Base-by-base conservation (phyloP, 2,113 vertebrate species). In the Peromyscus californicus region DNA sequence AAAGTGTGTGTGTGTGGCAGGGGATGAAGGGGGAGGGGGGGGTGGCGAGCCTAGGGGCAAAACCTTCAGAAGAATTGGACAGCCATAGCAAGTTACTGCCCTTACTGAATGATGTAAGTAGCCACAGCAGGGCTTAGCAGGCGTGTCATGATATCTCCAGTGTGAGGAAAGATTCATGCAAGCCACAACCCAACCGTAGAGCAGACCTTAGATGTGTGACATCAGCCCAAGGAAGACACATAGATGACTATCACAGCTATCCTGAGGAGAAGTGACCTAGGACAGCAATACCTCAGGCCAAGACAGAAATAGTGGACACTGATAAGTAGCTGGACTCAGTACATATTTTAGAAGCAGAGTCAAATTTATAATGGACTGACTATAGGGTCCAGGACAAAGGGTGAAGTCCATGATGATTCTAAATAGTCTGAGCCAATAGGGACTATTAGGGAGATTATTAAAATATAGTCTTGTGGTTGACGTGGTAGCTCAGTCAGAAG, bases 11-110 rank as follows among this genome's bases (percentile, higher is more conserved):
- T 51, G 51, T 51, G 51, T 51, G 51, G 45, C 45, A 48, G 5
- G 10, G 22, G 33, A 10, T 65, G 63, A 48, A 48, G 45, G 45
- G 45, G 45, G 45, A 7, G 48, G 48, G 7, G 16, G 24, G 63
- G 54, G 10, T 6, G 17, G 7, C 2, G 59, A 86, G 26, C 5
- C 51, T 39, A 2, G 16, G 42, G 33, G 6, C 8, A 29, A 31
- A 61, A 5, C 12, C 5, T 31, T 6, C 33, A 84, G 11, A n/a
- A 45, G 13, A 13, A 45, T 24, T 39, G 17, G 9, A 1, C 33
- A 33, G 24, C 33, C 63, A 5, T 1, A 2, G 33, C 48, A 0
- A 9, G 21, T n/a, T 24, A n/a, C 39, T 42, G 31, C 19, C 48
- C 92, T 87, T 70, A 19, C 4, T 65, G 36, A 61, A 54, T 21